phyloP scores from a whole-genome alignment of 2,888 invertebrate genomes.

The Andrena chrysosceles region DNA sequence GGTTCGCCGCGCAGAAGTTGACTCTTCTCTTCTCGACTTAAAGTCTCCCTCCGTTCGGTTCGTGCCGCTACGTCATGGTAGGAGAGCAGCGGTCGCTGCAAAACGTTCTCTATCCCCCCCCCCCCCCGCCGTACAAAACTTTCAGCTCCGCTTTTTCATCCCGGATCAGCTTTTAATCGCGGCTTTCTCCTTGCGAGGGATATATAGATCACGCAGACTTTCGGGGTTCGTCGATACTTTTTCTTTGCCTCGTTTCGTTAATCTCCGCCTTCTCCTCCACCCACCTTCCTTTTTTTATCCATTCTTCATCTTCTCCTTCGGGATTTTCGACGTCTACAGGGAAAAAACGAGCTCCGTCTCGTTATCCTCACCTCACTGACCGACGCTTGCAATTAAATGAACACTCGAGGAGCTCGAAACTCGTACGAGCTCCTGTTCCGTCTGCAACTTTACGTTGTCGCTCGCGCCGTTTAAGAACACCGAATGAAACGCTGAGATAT shows the following conservation, averaged over 20 bases:
- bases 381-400: slow-evolving; percentile 13
- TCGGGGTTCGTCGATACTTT: slow-evolving; percentile 31
- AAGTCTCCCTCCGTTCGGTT: slow-evolving; percentile 37
- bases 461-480: background rate
- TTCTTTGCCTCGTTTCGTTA: slow-evolving; percentile 40
- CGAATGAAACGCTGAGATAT: slow-evolving; percentile 9
- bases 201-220: slow-evolving; percentile 39
- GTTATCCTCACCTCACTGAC: slow-evolving; percentile 22
- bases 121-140: slow-evolving; percentile 75
- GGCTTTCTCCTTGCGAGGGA: slow-evolving; percentile 55
- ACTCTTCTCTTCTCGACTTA: slow-evolving; percentile 59
- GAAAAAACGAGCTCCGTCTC: background rate
- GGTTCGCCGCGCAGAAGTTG: slow-evolving; percentile 57
- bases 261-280: slow-evolving; percentile 25
- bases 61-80: background rate
- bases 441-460: background rate
- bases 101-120: slow-evolving; percentile 37
- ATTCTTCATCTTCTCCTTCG: slow-evolving; percentile 37
- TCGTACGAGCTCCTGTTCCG: background rate
- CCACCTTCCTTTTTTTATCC: slow-evolving; percentile 12
- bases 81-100: slow-evolving; percentile 10
- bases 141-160: slow-evolving; percentile 77
- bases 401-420: background rate
- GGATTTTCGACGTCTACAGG: slow-evolving; percentile 9
- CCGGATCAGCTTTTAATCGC: slow-evolving; percentile 82